Base-by-base conservation (phyloP, 2,113 vertebrate genomes). In the Alethe castanea region DNA sequence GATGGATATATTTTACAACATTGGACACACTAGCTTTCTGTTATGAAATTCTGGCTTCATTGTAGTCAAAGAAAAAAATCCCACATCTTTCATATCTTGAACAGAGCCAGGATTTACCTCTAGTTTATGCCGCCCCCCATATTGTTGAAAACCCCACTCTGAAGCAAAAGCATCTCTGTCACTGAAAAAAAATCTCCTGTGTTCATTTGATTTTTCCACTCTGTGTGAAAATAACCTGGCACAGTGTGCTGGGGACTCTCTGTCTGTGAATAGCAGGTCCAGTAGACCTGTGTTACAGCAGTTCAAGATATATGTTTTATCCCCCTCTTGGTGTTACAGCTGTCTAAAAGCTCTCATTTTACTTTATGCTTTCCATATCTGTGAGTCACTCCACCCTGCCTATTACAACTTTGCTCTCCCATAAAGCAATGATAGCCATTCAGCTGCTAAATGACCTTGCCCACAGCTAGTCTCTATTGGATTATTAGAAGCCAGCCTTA, bases 401-500 rank as follows among this genome's bases (percentile, higher is more conserved):
- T 67, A 11, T 86, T 94, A 86, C 52, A 71, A 59, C 66, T 87
- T 88, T 25, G 15, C 35, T 78, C 44, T 66, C 56, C 81, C 12
- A 3, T 33, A 94, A 84, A 90, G 60, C 48, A 81, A 33, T 56
- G 90, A 94, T 70, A 74, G 52, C 47, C 62, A 57, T 61, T 86
- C 7, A 0, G 64, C 57, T 95, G 82, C 74, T 88, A 95, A 93
- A 96, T 79, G 92, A 92, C 94, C 88, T 96, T 95, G 94, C 90
- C 88, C 61, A 90, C 67, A 96, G 95, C 86, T 83, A 92, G 64
- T 81, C 65, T 95, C 77, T 64, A 25, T 26, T 79, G 80, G 65
- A 70, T 82, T 92, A 66, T 94, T 82, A 78, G 67, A 92, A 83
- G 62, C 11, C n/a, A 93, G 61, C 61, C 57, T 78, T 42, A 88